These are phyloP conservation scores for Scophthalmus maximus DNA, from an alignment of 2,113 vertebrate species.

Conservation along the genomic window DNA sequence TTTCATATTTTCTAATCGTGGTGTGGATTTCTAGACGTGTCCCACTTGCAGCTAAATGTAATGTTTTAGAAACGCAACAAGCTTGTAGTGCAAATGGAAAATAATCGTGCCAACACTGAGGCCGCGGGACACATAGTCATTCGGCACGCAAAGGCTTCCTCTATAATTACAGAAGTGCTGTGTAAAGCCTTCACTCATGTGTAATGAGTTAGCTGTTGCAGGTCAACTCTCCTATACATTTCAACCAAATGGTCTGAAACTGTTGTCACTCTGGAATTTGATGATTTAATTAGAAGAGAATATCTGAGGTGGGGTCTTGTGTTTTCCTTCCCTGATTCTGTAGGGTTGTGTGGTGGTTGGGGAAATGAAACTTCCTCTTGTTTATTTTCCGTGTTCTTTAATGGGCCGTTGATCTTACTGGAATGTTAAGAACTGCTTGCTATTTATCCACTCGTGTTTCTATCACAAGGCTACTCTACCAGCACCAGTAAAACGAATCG, in stretches of 20 bases:
- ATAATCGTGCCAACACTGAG: not conserved
- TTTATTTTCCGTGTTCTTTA: conserved; percentile 46
- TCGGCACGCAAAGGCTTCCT: conserved; percentile 33
- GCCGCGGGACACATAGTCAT: conserved; percentile 14
- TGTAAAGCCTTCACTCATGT: conserved; percentile 29
- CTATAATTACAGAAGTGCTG: conserved; percentile 65
- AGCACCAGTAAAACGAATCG: not conserved
- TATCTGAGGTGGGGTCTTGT: conserved; percentile 41
- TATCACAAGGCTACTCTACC: not conserved
- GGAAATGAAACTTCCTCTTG: conserved; percentile 69
- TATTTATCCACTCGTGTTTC: conserved; percentile 15
- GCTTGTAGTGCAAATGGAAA: conserved; percentile 19
- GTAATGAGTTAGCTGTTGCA: conserved; percentile 39
- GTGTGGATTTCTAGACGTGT: not conserved
- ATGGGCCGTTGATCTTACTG: conserved; percentile 30
- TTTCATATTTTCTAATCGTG: not conserved
- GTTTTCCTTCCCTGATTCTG: conserved; percentile 33
- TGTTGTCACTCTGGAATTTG: not conserved
- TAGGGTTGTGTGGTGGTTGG: conserved; percentile 31
- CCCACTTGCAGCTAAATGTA: not conserved
- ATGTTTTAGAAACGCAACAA: not conserved
- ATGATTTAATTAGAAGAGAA: conserved; percentile 41
- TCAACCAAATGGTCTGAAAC: conserved; percentile 4
- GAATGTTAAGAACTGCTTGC: conserved; percentile 45
- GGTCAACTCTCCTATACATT: conserved; percentile 15